Evolutionary conservation across 2,888 invertebrate species (phyloP), one percentile per base, ranked within the genome.

Genomic region (Cheilosia soror): DNA sequence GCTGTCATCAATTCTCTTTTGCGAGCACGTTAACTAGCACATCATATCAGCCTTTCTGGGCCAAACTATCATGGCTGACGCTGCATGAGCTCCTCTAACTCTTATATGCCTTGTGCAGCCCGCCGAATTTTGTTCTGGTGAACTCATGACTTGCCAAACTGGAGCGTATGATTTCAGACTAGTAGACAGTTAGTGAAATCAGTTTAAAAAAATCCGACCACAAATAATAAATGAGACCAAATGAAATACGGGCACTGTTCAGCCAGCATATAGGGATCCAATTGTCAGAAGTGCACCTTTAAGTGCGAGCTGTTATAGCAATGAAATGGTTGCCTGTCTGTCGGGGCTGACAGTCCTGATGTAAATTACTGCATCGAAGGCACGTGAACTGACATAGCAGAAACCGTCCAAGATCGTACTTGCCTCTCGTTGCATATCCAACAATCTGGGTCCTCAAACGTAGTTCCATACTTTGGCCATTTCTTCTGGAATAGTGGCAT

Each of bases 141-240:
- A 77, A 44, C 7, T 62, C 37, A 20, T 77, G 6, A 76, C 27
- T 11, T 63, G 13, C n/a, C 42, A 37, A 2, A 80, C 66, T 51
- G 72, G 15, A 6, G 31, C 58, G 9, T 49, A 62, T 0, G 15
- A 51, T 29, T 76, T 68, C 9, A 6, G 47, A 33, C 3, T 13
- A 25, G 0, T 4, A 11, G 5, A 60, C 25, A 40, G 31, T 31
- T 72, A 66, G 4, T 47, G 66, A 27, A 82, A 29, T 60, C 66
- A 82, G 33, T 58, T 27, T 7, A 71, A 15, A 0, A 37, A 65
- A 65, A 20, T 72, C 63, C 0, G 66, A 37, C 62, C 60, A 78
- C 11, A 63, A 62, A 53, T 40, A 40, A n/a, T 25, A 15, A 2
- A 9, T 33, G 0, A 62, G 11, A 3, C 11, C 42, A 5, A 40